Evolutionary conservation across 2,888 invertebrate species (phyloP), one percentile per base, ranked within the genome.

Genomic region (Azorinus chamasolen): DNA sequence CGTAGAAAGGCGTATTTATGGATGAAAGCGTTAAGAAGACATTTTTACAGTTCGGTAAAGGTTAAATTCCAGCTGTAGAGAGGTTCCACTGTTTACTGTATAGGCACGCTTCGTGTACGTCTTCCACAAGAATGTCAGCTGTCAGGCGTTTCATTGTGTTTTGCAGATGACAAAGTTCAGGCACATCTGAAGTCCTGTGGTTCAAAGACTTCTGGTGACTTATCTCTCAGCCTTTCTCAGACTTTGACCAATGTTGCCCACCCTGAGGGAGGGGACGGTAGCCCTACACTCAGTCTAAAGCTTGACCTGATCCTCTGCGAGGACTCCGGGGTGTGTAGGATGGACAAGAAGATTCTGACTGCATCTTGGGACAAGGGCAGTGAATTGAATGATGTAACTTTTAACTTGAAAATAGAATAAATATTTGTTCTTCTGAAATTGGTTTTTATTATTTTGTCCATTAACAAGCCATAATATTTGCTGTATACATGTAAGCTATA

Each of bases 241-340:
- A 62, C 45, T 10, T 66, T 80, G 45, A 64, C 70, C 18, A 1
- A 8, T 32, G n/a, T 75, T 12, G 12, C 10, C 46, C 12, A n/a
- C 16, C 20, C 14, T 25, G 24, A 46, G 18, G 16, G 27, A n/a
- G 16, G 4, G 10, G 32, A 4, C 4, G 32, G 32, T 10, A 25
- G 25, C 27, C 24, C 6, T 46, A 48, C 10, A 16, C 46, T 77
- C 27, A 53, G 43, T 27, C 41, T 80, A 0, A 72, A 72, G 22
- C 59, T 76, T 10, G 48, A 76, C 41, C 58, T 80, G 46, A 73
- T 62, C 70, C 48, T 73, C 2, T 80, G 80, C 59, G 70, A 76
- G 32, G 80, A 80, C 50, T 58, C 76, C 39, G 79, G 75, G 32
- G 65, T 72, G 1, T 76, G 80, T 32, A 73, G 61, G 54, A 76